Conservation (phyloP, 2,113 vertebrate genomes). For the Sinocyclocheilus rhinocerous region DNA sequence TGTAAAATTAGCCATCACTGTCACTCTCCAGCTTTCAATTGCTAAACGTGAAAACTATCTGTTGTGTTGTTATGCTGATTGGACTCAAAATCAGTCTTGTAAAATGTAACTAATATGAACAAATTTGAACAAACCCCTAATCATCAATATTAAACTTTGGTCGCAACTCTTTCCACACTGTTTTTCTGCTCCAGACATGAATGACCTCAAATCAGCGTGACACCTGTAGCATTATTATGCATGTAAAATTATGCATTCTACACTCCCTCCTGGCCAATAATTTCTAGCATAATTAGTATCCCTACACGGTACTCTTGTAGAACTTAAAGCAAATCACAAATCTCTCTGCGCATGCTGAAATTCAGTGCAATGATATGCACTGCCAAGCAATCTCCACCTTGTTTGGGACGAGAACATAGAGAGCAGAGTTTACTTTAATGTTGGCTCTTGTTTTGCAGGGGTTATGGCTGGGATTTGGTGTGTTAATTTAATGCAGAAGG, state of each 20-base stretch:
- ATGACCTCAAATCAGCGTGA: neutral
- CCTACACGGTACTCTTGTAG: slow-evolving; percentile 31
- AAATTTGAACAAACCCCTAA: neutral
- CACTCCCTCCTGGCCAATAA: neutral
- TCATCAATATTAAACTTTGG: neutral
- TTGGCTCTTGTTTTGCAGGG: neutral
- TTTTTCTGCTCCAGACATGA: neutral
- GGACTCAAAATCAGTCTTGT: neutral
- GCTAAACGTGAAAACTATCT: neutral
- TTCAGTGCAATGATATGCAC: neutral
- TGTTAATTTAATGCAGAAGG: slow-evolving; percentile 32
- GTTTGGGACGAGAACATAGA: neutral
- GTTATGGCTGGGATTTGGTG: slow-evolving; percentile 4
- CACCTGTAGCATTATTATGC: slow-evolving; percentile 22
- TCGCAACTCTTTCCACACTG: neutral
- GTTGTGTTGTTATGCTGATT: slow-evolving; percentile 21
- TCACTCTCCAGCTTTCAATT: slow-evolving; percentile 36
- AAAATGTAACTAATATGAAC: neutral
- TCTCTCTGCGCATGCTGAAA: slow-evolving; percentile 1
- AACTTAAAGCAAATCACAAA: neutral
- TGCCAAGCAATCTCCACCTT: neutral
- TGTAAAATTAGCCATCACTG: slow-evolving; percentile 61
- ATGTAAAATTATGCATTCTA: slow-evolving; percentile 44
- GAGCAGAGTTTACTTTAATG: no score
- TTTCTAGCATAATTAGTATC: slow-evolving; percentile 18